Evolutionary conservation across 2,113 vertebrate genomes (phyloP).

Genomic region (Dicaeum eximium): DNA sequence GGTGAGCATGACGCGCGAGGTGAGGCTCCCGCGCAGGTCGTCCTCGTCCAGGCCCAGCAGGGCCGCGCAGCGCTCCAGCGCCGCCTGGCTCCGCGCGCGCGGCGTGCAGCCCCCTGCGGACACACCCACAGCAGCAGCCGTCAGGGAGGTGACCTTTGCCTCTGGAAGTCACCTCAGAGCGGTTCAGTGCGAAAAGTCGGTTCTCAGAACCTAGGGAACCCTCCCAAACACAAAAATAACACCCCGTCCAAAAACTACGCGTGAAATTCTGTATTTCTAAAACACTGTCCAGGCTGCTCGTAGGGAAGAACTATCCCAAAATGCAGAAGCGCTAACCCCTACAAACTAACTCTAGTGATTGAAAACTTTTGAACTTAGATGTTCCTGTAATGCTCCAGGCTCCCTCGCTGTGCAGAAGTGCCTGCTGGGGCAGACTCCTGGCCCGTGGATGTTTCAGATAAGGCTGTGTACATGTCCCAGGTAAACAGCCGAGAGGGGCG

Average conservation of each 20-base stretch:
- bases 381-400: not conserved
- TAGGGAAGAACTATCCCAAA: not conserved
- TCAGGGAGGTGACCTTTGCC: accelerated
- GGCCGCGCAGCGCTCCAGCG: conserved; percentile 84
- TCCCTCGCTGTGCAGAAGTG: not conserved
- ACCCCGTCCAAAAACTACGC: accelerated
- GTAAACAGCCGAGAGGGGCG: accelerated
- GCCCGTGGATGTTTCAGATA: not conserved
- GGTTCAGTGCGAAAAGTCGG: accelerated
- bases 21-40: conserved; percentile 90
- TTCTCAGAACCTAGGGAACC: not conserved
- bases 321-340: not conserved
- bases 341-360: not conserved
- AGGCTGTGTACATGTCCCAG: accelerated
- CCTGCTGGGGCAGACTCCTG: not conserved
- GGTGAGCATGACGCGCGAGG: conserved; percentile 93
- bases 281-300: not conserved
- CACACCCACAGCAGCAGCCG: not conserved
- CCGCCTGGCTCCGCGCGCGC: conserved; percentile 79
- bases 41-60: conserved; percentile 90
- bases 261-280: not conserved
- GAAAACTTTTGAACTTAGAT: not conserved
- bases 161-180: accelerated
- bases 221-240: not conserved
- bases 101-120: conserved; percentile 88